These are phyloP conservation scores for Brachynemurus nebulosus DNA, from an alignment of 2,888 invertebrate species.

Conservation along the genomic window DNA sequence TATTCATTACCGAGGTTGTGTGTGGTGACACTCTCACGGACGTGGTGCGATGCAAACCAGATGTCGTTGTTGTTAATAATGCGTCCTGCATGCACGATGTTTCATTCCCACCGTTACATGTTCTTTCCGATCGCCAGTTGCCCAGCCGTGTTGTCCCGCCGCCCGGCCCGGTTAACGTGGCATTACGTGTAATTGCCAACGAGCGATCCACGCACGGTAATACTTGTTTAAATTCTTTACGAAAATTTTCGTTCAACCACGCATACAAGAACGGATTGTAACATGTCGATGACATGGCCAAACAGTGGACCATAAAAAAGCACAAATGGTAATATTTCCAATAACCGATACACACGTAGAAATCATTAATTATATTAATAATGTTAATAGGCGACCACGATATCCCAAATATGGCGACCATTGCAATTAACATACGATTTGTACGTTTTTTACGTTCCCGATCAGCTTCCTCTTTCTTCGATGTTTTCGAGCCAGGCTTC, in stretches of 20 bases:
- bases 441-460: conserved; percentile 80
- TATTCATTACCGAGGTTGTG: not conserved
- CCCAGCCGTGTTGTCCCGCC: conserved; percentile 35
- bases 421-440: conserved; percentile 93
- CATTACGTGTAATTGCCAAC: conserved; percentile 25
- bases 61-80: conserved; percentile 23
- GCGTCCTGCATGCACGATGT: conserved; percentile 49
- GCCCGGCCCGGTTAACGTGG: conserved; percentile 25
- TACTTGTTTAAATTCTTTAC: conserved; percentile 75
- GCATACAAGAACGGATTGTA: conserved; percentile 92
- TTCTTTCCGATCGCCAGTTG: conserved; percentile 49
- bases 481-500: conserved; percentile 72
- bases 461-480: conserved; percentile 80
- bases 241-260: conserved; percentile 90
- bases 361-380: conserved; percentile 75
- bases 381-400: conserved; percentile 91
- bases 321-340: conserved; percentile 76
- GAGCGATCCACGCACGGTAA: conserved; percentile 43
- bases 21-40: conserved; percentile 28
- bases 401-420: conserved; percentile 93
- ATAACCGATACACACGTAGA: conserved; percentile 55
- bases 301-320: conserved; percentile 78
- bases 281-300: conserved; percentile 88
- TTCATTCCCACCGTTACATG: conserved; percentile 63
- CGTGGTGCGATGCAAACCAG: conserved; percentile 40